phyloP scores from a whole-genome alignment of 2,888 invertebrate species.

The Drosophila sordidapex region DNA sequence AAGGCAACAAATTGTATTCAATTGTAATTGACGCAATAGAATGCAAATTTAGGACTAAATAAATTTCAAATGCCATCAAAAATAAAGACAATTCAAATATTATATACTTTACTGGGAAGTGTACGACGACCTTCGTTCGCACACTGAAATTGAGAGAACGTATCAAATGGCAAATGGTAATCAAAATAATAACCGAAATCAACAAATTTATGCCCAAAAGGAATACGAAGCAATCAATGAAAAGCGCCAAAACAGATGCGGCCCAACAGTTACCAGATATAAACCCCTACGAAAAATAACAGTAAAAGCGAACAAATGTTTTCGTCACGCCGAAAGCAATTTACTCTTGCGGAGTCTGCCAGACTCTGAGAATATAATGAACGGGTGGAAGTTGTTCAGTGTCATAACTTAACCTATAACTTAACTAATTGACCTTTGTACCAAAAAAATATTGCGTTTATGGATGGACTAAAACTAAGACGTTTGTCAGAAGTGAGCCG shows the following conservation, averaged over 20 bases:
- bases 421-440: neutral
- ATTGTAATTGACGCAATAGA: constrained; percentile 12
- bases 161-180: constrained; percentile 31
- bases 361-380: neutral
- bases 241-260: constrained; percentile 31
- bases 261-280: constrained; percentile 15
- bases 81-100: neutral
- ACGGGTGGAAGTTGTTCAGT: neutral
- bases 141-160: constrained; percentile 3
- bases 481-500: neutral
- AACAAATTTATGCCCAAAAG: constrained; percentile 37
- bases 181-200: constrained; percentile 36
- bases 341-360: neutral
- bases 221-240: constrained; percentile 38
- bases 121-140: neutral
- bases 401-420: neutral
- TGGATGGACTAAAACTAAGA: neutral
- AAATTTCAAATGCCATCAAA: constrained; percentile 27
- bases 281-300: neutral
- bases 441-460: too few species aligned
- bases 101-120: neutral
- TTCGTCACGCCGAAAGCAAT: neutral
- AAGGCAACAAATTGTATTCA: neutral
- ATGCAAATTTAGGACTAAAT: constrained; percentile 18
- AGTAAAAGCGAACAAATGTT: neutral